Conservation (phyloP, 2,797 vertebrate species). For the Silurus aristotelis region DNA sequence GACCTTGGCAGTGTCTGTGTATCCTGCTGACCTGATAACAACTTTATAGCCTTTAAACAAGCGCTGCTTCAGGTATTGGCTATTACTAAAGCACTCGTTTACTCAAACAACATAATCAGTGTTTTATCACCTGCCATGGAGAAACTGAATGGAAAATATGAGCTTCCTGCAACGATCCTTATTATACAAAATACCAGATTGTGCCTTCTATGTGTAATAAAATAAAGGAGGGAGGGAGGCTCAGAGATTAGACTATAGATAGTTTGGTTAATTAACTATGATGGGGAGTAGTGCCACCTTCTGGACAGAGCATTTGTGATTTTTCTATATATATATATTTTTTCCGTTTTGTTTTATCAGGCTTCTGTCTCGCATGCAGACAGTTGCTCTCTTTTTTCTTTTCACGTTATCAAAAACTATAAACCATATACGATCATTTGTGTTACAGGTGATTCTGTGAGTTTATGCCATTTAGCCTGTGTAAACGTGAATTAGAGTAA, state of each 20-base stretch:
- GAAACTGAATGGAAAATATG: conserved; percentile 54
- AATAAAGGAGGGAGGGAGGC: conserved; percentile 42
- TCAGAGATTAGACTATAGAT: conserved; percentile 25
- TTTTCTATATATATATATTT: too few relatives aligned
- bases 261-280: conserved; percentile 43
- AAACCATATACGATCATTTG: not conserved
- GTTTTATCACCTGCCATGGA: conserved; percentile 54
- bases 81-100: conserved; percentile 58
- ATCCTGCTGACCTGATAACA: conserved; percentile 59
- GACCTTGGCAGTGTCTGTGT: conserved; percentile 59
- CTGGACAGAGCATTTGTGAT: conserved; percentile 58
- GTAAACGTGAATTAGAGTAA: too few relatives aligned
- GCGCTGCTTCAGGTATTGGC: conserved; percentile 56
- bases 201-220: conserved; percentile 43
- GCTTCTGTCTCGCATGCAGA: not conserved
- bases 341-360: not conserved
- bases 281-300: conserved; percentile 74
- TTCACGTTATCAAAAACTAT: not conserved
- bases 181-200: conserved; percentile 51
- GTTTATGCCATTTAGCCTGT: not conserved
- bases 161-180: conserved; percentile 42
- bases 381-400: not conserved
- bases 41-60: conserved; percentile 63
- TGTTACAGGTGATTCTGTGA: not conserved
- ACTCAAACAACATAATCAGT: conserved; percentile 66